A percentile compares a stretch with the other conserved stretches of the same genome.
These are phyloP conservation scores for Chromobotia macracanthus DNA, from an alignment of 2,797 vertebrate species.

Conservation along the genomic window DNA sequence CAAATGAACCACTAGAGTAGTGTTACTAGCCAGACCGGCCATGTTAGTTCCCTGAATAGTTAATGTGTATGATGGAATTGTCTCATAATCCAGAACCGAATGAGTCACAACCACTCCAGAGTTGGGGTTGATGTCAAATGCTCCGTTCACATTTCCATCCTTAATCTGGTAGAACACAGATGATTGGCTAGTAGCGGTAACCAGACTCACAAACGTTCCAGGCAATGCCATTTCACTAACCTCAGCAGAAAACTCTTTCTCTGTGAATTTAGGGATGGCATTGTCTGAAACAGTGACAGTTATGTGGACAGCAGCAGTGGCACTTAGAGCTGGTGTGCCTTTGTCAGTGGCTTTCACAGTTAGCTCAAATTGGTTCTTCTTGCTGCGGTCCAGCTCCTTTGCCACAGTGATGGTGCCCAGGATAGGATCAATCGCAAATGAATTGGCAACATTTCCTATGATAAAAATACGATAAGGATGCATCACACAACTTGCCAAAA, in stretches of 20 bases:
- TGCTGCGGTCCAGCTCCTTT: slow-evolving; percentile 90
- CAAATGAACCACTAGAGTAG: slow-evolving; percentile 85
- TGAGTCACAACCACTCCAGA: slow-evolving; percentile 91
- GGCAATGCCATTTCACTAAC: slow-evolving; percentile 83
- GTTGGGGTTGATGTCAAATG: slow-evolving; percentile 92
- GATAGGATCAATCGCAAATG: slow-evolving; percentile 89
- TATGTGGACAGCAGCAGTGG: slow-evolving; percentile 82
- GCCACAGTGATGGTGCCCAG: slow-evolving; percentile 88
- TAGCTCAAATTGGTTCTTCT: slow-evolving; percentile 86
- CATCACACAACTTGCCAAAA: slow-evolving; percentile 27
- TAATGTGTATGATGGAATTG: slow-evolving; percentile 80
- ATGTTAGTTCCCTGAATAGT: slow-evolving; percentile 94
- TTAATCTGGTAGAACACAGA: slow-evolving; percentile 95
- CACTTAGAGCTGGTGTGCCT: slow-evolving; percentile 84
- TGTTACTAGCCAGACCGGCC: slow-evolving; percentile 88
- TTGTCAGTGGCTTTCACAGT: slow-evolving; percentile 89
- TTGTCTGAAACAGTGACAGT: slow-evolving; percentile 92
- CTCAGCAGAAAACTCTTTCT: slow-evolving; percentile 88
- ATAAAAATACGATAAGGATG: slow-evolving; percentile 40
- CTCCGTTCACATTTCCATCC: slow-evolving; percentile 85
- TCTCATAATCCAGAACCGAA: slow-evolving; percentile 89
- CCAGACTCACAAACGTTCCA: slow-evolving; percentile 88
- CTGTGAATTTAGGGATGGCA: slow-evolving; percentile 87
- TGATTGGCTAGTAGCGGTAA: slow-evolving; percentile 88
- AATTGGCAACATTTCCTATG: slow-evolving; percentile 94